These are phyloP conservation scores for Disparrhopalites patrizii DNA, from an alignment of 2,888 invertebrate genomes.

Conservation along the genomic window DNA sequence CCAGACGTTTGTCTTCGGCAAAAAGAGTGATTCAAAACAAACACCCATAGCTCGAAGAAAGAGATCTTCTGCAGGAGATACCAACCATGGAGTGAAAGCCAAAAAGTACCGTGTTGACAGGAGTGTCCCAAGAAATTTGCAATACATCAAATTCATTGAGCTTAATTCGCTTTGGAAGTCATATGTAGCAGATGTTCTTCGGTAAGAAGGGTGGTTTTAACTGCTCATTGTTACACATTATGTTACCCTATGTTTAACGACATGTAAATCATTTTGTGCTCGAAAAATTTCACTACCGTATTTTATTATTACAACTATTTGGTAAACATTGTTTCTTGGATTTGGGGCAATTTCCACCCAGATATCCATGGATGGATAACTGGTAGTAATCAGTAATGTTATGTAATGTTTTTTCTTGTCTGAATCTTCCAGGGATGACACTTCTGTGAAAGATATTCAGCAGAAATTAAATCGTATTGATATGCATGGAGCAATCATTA, in stretches of 20 bases:
- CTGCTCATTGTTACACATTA: no score
- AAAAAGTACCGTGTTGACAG: neutral
- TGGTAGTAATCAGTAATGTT: no score
- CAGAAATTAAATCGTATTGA: constrained; percentile 45
- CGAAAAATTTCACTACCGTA: neutral
- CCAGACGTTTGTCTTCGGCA: constrained; percentile 29
- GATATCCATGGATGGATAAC: no score
- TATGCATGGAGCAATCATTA: constrained; percentile 46
- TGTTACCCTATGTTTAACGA: no score
- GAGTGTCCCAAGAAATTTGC: constrained; percentile 31
- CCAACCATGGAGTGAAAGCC: no score
- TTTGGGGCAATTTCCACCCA: no score
- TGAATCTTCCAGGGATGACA: constrained; percentile 17
- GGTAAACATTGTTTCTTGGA: neutral
- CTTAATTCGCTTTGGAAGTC: constrained; percentile 43
- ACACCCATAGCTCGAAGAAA: no score
- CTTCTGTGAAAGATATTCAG: constrained; percentile 35
- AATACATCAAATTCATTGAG: constrained; percentile 37
- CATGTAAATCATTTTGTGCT: neutral
- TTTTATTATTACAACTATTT: neutral
- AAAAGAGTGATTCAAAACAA: neutral
- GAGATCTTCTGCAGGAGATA: no score
- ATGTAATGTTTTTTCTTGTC: no score
- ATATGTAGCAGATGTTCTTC: constrained; percentile 39
- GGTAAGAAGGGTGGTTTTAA: no score